Base-by-base conservation (phyloP, 1,140 invertebrate genomes). In the Cyclina sinensis region DNA sequence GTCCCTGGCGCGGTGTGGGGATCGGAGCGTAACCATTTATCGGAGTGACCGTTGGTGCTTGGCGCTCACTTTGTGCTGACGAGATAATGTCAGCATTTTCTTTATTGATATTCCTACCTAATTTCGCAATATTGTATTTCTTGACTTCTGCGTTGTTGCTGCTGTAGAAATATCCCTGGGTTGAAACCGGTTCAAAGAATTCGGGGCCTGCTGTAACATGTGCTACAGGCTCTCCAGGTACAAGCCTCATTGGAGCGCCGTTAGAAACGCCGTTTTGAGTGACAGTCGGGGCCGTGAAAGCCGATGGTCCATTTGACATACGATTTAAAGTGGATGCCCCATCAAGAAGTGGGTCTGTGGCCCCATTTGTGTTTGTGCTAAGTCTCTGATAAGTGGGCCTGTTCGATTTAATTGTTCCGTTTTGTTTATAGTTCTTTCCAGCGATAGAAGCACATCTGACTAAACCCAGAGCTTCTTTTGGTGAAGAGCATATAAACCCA, bases 401-500 rank as follows among this genome's bases (percentile, higher is more conserved):
- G 9, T 30, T 70, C 30, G 43, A 18, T 27, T 46, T 68, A 30
- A 81, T 37, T 54, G 81, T 73, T n/a, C 78, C 83, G 32, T 74
- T 91, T 73, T 80, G 88, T 83, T 94, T 93, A 46, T 65, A 85
- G 73, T 88, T 89, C 59, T 90, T 89, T 70, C 94, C 94, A 16
- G 93, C 93, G n/a, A 89, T 88, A 24, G 93, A 93, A 16, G 93
- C 93, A 39, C 82, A 88, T 87, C 93, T 93, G 16, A 95, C 95
- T 46, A 95, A 89, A 35, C 94, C 93, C 83, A 95, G 81, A 21
- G 95, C 94, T 59, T 94, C 94, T 74, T 91, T 88, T 37, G 92
- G 87, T 14, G 92, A 90, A 27, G 99, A 99, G 96, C 99, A 99
- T 92, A 99, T 98, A 95, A 99, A 99, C 37, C 98, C 98, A 96